A percentile compares a stretch with the other conserved stretches of the same genome.
Evolutionary conservation across 1,140 invertebrate species (phyloP).

Genomic region (Melipona quadrifasciata): DNA sequence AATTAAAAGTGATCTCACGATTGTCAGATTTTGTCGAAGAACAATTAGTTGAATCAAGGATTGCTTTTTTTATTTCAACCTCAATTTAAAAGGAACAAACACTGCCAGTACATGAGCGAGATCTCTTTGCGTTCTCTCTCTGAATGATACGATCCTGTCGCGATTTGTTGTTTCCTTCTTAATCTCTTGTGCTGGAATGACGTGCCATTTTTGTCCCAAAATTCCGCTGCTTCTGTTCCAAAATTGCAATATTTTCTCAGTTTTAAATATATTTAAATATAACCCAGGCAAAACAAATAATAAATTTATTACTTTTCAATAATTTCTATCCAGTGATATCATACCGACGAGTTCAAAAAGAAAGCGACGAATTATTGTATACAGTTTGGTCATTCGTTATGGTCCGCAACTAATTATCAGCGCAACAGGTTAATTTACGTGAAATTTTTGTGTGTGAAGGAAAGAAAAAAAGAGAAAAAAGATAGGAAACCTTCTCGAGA

Average conservation of each 20-base stretch:
- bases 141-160: slow-evolving; percentile 23
- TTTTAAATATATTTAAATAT: too few relatives aligned
- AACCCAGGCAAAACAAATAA: too few relatives aligned
- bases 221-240: too few relatives aligned
- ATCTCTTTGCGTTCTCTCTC: slow-evolving; percentile 24
- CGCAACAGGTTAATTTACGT: background rate
- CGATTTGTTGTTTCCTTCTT: slow-evolving; percentile 30
- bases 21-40: background rate
- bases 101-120: slow-evolving; percentile 55
- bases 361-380: background rate
- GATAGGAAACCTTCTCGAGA: slow-evolving; percentile 12
- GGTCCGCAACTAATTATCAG: background rate
- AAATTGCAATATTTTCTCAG: too few relatives aligned
- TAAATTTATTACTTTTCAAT: background rate
- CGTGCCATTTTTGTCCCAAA: too few relatives aligned
- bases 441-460: background rate
- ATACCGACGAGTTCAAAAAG: too few relatives aligned
- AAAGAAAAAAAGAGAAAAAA: background rate
- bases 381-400: background rate
- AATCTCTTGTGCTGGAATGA: background rate
- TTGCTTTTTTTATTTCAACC: background rate
- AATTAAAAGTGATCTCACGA: background rate
- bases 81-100: slow-evolving; percentile 33
- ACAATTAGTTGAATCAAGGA: background rate
- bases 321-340: too few relatives aligned